phyloP scores from a whole-genome alignment of 2,113 vertebrate species.

The Sebastes schlegelii region DNA sequence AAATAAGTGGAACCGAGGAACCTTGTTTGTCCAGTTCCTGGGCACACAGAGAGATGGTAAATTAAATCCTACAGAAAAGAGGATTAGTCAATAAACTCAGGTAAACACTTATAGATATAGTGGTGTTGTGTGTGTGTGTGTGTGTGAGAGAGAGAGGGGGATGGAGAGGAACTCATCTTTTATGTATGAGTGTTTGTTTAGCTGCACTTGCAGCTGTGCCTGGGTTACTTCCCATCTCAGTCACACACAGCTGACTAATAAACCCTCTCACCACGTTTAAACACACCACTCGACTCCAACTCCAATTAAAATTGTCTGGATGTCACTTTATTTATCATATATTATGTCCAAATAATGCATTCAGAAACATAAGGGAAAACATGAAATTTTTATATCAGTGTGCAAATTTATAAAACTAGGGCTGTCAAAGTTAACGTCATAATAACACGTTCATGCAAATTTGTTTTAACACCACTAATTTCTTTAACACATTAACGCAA shows the following conservation, averaged over 20 bases:
- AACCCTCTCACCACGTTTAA: constrained; percentile 43
- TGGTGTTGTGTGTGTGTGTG: constrained; percentile 18
- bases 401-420: too few relatives aligned
- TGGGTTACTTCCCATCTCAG: constrained; percentile 67
- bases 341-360: not conserved
- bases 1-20: constrained; percentile 44
- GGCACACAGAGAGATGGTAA: constrained; percentile 38
- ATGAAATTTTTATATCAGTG: not conserved
- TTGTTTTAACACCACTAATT: too few relatives aligned
- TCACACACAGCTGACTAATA: constrained; percentile 64
- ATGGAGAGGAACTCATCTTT: constrained; percentile 63
- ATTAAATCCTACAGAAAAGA: constrained; percentile 55
- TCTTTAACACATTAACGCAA: too few relatives aligned
- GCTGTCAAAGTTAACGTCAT: too few relatives aligned
- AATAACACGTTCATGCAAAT: too few relatives aligned
- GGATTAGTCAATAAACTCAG: constrained; percentile 63
- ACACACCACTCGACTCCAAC: constrained; percentile 1
- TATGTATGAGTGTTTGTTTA: constrained; percentile 76
- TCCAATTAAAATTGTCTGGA: constrained; percentile 2
- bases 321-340: not conserved
- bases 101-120: constrained; percentile 54
- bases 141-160: not conserved
- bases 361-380: not conserved
- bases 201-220: constrained; percentile 77
- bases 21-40: constrained; percentile 53